Evolutionary conservation across 2,888 invertebrate species (phyloP).

Genomic region (Hypolimnas misippus): DNA sequence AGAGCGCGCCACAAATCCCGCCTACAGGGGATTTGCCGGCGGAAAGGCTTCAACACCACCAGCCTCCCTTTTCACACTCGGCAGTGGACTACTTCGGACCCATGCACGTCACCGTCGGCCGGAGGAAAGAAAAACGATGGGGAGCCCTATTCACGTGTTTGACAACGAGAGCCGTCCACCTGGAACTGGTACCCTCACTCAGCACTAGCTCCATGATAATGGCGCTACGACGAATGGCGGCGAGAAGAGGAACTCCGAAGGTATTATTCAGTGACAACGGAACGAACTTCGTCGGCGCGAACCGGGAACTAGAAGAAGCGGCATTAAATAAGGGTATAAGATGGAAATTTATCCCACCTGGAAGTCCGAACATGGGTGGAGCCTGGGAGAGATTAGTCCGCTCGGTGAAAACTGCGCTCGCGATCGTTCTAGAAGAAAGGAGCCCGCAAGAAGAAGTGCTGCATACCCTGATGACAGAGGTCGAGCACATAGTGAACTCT

Average conservation of each 20-base stretch:
- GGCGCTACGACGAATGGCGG: not conserved
- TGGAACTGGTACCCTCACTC: not conserved
- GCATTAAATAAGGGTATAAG: no score
- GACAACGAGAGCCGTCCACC: not conserved
- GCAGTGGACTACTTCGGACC: not conserved
- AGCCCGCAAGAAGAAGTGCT: not conserved
- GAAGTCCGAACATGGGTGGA: no score
- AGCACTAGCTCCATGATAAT: not conserved
- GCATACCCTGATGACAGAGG: not conserved
- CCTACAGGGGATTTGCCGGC: not conserved
- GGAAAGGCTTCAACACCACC: not conserved
- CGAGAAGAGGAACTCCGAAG: not conserved
- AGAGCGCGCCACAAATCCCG: not conserved
- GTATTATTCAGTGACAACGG: not conserved
- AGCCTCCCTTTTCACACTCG: not conserved
- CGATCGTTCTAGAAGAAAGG: not conserved
- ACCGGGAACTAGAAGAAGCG: no score
- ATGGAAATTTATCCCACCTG: no score
- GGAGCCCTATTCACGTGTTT: not conserved
- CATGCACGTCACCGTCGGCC: not conserved
- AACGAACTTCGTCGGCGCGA: not conserved
- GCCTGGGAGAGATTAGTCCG: no score
- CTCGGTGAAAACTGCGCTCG: not conserved
- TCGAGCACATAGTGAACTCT: not conserved
- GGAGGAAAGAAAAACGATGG: not conserved